Evolutionary conservation across 1,140 invertebrate genomes (phyloP).

Genomic region (Choristoneura fumiferana): DNA sequence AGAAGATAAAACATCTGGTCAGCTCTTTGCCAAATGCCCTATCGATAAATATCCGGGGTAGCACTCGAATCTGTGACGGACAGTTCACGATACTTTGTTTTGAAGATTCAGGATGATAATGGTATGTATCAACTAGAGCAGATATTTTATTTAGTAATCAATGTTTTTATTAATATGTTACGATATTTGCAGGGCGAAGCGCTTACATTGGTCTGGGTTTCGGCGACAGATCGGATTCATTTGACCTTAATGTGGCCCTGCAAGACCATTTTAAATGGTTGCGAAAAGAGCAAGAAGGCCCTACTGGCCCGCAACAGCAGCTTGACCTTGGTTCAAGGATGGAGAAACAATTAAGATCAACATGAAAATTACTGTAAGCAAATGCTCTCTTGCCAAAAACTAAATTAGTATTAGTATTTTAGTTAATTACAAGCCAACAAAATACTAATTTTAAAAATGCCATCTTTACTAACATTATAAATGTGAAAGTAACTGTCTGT

Average conservation of each 20-base stretch:
- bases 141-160: not conserved
- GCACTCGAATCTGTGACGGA: slow-evolving; percentile 98
- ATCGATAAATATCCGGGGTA: slow-evolving; percentile 96
- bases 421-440: too few relatives aligned
- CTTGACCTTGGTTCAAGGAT: slow-evolving; percentile 98
- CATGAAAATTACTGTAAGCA: slow-evolving; percentile 96
- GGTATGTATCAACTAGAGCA: slow-evolving; percentile 73
- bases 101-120: slow-evolving; percentile 96
- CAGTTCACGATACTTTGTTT: slow-evolving; percentile 99
- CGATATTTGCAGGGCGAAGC: slow-evolving; percentile 83
- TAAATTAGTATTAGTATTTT: not conserved
- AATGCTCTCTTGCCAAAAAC: not conserved
- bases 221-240: slow-evolving; percentile 98
- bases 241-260: slow-evolving; percentile 98
- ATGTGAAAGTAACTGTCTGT: too few relatives aligned
- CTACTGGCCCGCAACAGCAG: slow-evolving; percentile 88
- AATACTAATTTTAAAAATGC: too few relatives aligned
- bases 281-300: slow-evolving; percentile 94
- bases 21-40: slow-evolving; percentile 98
- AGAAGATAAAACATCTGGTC: slow-evolving; percentile 96
- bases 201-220: slow-evolving; percentile 99
- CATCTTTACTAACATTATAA: too few relatives aligned
- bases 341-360: slow-evolving; percentile 99
- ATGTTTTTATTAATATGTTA: not conserved
- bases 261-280: slow-evolving; percentile 99